phyloP scores from a whole-genome alignment of 2,888 invertebrate species.

The Andrena marginata region DNA sequence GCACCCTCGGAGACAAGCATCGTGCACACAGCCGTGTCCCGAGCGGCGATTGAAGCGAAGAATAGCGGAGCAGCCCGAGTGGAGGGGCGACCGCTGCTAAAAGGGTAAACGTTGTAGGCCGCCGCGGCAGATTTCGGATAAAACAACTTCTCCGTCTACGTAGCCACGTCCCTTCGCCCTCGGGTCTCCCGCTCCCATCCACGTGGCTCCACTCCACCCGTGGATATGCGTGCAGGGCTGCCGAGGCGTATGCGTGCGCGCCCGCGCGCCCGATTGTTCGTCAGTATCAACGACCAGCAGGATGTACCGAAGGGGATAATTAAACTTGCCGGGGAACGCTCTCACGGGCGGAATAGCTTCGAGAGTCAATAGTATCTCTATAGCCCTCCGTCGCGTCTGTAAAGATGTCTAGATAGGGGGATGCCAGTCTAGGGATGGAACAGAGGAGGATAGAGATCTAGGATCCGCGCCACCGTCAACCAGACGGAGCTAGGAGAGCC shows the following conservation, averaged over 20 bases:
- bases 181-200: conserved; percentile 38
- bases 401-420: conserved; percentile 43
- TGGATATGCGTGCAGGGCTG: conserved; percentile 17
- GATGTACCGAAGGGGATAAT: conserved; percentile 74
- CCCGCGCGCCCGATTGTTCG: conserved; percentile 49
- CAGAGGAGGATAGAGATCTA: conserved; percentile 1
- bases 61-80: conserved; percentile 61
- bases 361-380: conserved; percentile 62
- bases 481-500: conserved; percentile 16
- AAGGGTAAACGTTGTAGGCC: conserved; percentile 76
- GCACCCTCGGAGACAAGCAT: background rate
- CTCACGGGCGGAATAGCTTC: conserved; percentile 61
- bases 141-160: conserved; percentile 75
- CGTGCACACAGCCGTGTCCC: conserved; percentile 42
- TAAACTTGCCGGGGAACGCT: conserved; percentile 72
- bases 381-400: conserved; percentile 46
- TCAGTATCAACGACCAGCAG: conserved; percentile 68
- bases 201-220: conserved; percentile 26
- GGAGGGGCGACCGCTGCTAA: conserved; percentile 63
- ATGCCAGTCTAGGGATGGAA: background rate
- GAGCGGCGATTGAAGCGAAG: conserved; percentile 56
- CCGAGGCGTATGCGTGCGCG: conserved; percentile 19
- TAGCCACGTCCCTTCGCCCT: conserved; percentile 46
- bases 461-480: conserved; percentile 10
- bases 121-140: conserved; percentile 68